Base-by-base conservation (phyloP, 2,888 invertebrate species). In the Tenthredo scrophulariae region DNA sequence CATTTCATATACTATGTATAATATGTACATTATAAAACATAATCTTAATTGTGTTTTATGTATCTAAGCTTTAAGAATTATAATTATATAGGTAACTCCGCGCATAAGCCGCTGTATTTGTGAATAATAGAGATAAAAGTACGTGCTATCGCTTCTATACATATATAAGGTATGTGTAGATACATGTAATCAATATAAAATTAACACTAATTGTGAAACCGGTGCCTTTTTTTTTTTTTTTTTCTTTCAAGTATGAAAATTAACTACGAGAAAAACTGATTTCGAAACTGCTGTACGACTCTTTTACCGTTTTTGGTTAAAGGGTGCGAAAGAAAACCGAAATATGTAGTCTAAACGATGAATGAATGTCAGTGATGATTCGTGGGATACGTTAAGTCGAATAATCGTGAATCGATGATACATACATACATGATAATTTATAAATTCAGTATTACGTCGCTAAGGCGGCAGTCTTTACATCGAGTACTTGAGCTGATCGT, bases 401-500 rank as follows among this genome's bases (percentile, higher is more conserved):
- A 26, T 62, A 22, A 13, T 62, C 62, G 26, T 0, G 7, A 62
- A 26, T 26, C 22, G 22, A 26, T 62, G 1, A 26, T 26, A 26
- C 54, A 33, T 67, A 67, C 13, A 67, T 33, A 13, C 33, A 62
- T 33, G 33, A 67, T 40, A 74, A 74, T 43, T 74, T 74, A 43
- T 43, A 40, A 22, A 43, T 74, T 74, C 10, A 13, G 40, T 40
- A n/a, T 72, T 37, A 33, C 72, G 29, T 26, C 22, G 9, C 10
- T 67, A 37, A 40, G 5, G 62, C 62, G 62, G 62, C 62, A 58
- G 65, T 83, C 83, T 83, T 70, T 67, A 92, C 90, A 92, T 91
- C 70, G 88, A 87, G 88, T 92, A 92, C 87, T 93, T 92, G 86
- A 92, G 89, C 87, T 90, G 92, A 85, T 93, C 93, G 87, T 92